Percentiles rank a stretch among this genome's conserved stretches.
Evolutionary conservation across 2,888 invertebrate genomes (phyloP).

Genomic region (Drosophila prostipennis): DNA sequence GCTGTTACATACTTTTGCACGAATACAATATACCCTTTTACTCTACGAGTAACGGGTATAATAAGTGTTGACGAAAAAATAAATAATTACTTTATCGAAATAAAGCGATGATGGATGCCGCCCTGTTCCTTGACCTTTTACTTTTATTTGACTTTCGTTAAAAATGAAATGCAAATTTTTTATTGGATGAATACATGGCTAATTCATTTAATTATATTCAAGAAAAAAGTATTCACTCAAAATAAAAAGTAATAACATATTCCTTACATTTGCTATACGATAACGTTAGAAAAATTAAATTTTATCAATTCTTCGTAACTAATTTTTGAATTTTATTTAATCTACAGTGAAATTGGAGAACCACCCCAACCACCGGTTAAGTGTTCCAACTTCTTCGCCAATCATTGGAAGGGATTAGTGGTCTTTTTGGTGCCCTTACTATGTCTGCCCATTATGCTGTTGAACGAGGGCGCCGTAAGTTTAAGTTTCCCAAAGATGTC

Average conservation of each 20-base stretch:
- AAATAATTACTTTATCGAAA: neutral
- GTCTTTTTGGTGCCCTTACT: constrained; percentile 89
- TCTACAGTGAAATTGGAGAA: constrained; percentile 70
- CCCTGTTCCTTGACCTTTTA: neutral
- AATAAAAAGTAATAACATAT: neutral
- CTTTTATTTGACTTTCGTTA: neutral
- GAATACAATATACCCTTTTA: no score
- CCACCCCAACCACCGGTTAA: constrained; percentile 54
- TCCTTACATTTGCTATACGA: no score
- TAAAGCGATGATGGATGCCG: neutral
- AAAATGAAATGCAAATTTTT: neutral
- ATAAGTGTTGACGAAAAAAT: neutral
- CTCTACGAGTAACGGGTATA: no score
- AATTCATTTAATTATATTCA: neutral
- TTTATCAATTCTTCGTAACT: neutral
- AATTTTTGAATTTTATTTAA: neutral
- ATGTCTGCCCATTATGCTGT: constrained; percentile 88
- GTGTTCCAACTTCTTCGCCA: constrained; percentile 85
- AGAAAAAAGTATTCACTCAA: neutral
- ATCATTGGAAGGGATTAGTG: constrained; percentile 91
- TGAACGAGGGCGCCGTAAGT: constrained; percentile 86
- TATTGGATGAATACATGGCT: neutral
- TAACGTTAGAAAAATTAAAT: neutral
- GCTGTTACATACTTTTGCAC: no score
- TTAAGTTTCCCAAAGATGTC: neutral